Base-by-base conservation (phyloP, 2,888 invertebrate genomes). In the Rotaria sp. region DNA sequence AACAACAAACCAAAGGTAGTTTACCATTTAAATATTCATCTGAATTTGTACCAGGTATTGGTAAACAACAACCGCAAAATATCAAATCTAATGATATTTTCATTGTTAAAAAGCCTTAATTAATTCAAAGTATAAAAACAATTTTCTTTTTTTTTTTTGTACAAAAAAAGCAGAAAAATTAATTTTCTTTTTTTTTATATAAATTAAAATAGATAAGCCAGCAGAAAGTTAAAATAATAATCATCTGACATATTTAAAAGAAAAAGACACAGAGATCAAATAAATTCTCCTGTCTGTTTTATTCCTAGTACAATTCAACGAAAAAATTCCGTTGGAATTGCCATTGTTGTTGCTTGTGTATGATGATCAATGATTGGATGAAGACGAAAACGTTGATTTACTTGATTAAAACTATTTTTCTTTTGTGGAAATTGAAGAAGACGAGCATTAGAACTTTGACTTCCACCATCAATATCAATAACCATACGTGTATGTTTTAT, bases 11-110 rank as follows among this genome's bases (percentile, higher is more conserved):
- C 26, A 80, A 45, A 45, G 45, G 45, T 80, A 45, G 18, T n/a
- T 80, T 80, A 45, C 80, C 80, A 80, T 80, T 80, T 80, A 45
- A 80, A 45, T 80, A 80, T 80, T 80, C 80, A 80, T 80, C 80
- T 11, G 80, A 80, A 80, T 80, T 80, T 45, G 10, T 80, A 26
- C 80, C 80, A 67, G 67, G 67, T 67, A 0, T 67, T 35, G 67
- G 67, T 18, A 67, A 67, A 67, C 67, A 67, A 67, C 67, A 35
- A 67, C 2, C 26, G 26, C 55, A 55, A 26, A 26, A 55, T 4
- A 26, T 55, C 18, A 67, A 67, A 35, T 15, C 67, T 3, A 67
- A 67, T 35, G 67, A 67, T 35, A 18, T 67, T 15, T 67, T 67
- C 35, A 35, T 67, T 67, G 15, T 67, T 30, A 67, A 67, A 18